Evolutionary conservation across 2,797 vertebrate species (phyloP).

Genomic region (Acanthurus lineatus): DNA sequence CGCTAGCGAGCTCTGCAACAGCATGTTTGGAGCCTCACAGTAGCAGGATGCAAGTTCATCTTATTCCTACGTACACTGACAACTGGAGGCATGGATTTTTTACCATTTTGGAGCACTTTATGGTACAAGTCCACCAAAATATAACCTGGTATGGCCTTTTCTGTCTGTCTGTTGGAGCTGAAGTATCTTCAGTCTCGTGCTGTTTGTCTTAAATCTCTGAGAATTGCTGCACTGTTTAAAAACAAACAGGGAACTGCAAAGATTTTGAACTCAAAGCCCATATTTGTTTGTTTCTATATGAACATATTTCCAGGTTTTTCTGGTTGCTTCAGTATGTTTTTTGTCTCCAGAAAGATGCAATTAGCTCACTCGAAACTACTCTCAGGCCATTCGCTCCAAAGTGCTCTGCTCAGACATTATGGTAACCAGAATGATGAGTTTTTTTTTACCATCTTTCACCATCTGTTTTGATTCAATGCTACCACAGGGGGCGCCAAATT

Average conservation of each 20-base stretch:
- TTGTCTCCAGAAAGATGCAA: no score
- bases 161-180: neutral
- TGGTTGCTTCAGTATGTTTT: no score
- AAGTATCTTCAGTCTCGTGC: conserved; percentile 1
- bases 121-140: neutral
- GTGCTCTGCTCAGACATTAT: neutral
- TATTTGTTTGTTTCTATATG: no score
- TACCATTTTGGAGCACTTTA: neutral
- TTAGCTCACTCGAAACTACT: no score
- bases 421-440: no score
- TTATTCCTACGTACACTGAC: conserved; percentile 46
- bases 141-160: conserved; percentile 18
- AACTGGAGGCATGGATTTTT: neutral
- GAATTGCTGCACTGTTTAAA: no score
- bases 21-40: conserved; percentile 85
- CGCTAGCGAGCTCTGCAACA: conserved; percentile 65
- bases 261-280: no score
- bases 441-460: no score
- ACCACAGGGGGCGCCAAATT: neutral
- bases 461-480: no score
- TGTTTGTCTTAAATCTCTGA: neutral
- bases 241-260: no score
- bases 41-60: conserved; percentile 71
- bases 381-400: neutral
- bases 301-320: no score